Base-by-base conservation (phyloP, 2,113 vertebrate genomes). In the Pungitius pungitius region DNA sequence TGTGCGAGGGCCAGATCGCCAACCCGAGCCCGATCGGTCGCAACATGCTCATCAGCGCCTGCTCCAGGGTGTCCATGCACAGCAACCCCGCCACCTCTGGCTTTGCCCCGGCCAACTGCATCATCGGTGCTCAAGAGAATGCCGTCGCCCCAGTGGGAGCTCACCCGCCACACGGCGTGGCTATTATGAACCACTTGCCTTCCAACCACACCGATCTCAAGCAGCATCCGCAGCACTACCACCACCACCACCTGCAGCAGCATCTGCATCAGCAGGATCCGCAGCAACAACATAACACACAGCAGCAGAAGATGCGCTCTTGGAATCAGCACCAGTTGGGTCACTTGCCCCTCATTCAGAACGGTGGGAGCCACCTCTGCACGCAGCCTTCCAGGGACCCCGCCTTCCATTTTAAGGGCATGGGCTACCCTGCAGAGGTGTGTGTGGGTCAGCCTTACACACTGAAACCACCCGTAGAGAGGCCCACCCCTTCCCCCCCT, bases 1-100 rank as follows among this genome's bases (percentile, higher is more conserved):
- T 99, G 86, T 99, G 98, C 78, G 97, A 98, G 95, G 97, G 97
- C 92, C 98, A 99, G 95, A 98, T 99, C 37, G 97, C 96, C 92
- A 99, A 99, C 93, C 98, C 97, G 87, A 98, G 96, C 93, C 97
- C 97, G 88, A 98, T 98, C 91, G 96, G 96, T 93, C 96, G 96
- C 85, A 98, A 96, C 93, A 94, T 99, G 93, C 96, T 99, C 87
- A 97, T 99, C 92, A 97, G 96, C 91, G 96, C 97, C 90, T 98
- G 97, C 94, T 97, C 96, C 90, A 92, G 96, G 92, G 97, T 97
- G 86, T 96, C 96, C 52, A 95, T 96, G 94, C 96, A 97, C 91
- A 94, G 94, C 83, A 84, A 88, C 79, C 85, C 80, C 3, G 62
- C 84, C 43, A 81, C 85, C 37, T 81, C 91, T 2, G 84, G 88